phyloP scores from a whole-genome alignment of 1,140 invertebrate species.

The Drosophila punjabiensis region DNA sequence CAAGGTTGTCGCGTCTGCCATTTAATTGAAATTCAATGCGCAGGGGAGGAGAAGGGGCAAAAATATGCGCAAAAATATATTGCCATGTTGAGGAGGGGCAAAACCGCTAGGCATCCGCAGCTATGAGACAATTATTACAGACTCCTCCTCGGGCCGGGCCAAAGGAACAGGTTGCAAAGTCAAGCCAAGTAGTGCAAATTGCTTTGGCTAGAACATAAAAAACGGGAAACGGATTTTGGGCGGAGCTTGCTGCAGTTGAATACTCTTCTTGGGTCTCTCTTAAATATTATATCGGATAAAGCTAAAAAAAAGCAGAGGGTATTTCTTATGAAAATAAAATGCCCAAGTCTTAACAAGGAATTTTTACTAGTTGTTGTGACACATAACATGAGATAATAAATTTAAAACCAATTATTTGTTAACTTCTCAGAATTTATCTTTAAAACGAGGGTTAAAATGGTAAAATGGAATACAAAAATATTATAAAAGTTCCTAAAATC shows the following conservation, averaged over 20 bases:
- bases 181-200: slow-evolving; percentile 70
- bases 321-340: background rate
- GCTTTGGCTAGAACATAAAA: slow-evolving; percentile 57
- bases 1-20: slow-evolving; percentile 47
- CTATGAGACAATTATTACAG: slow-evolving; percentile 74
- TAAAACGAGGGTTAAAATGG: background rate
- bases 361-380: too few species aligned
- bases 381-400: too few species aligned
- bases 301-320: background rate
- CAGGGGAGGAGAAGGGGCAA: slow-evolving; percentile 3
- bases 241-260: background rate
- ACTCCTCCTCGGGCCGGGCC: slow-evolving; percentile 10
- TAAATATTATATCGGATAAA: background rate
- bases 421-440: background rate
- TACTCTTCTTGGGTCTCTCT: slow-evolving; percentile 14
- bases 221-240: slow-evolving; percentile 39
- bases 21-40: slow-evolving; percentile 81
- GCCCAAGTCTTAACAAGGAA: too few species aligned
- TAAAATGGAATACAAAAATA: background rate
- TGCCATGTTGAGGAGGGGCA: slow-evolving; percentile 3
- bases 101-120: slow-evolving; percentile 60
- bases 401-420: too few species aligned
- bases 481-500: background rate
- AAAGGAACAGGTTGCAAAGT: slow-evolving; percentile 51
- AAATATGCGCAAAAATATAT: slow-evolving; percentile 7